A percentile compares a stretch with the other conserved stretches of the same genome.
Conservation (phyloP, 2,797 vertebrate genomes). For the Lepus townsendii region DNA sequence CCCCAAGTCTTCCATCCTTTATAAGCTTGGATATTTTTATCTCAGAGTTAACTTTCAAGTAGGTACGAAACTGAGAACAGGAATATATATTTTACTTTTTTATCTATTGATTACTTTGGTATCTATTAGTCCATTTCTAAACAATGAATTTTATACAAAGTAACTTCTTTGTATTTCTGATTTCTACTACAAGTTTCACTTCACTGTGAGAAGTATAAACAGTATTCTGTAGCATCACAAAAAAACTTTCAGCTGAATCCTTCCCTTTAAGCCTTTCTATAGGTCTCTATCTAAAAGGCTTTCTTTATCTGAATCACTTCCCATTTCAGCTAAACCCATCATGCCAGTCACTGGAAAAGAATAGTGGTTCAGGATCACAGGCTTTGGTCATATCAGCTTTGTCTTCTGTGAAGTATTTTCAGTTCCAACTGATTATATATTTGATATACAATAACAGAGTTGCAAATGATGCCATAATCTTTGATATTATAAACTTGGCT, state of each 20-base stretch:
- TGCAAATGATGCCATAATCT: constrained; percentile 46
- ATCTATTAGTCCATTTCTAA: constrained; percentile 50
- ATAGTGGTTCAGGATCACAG: background rate
- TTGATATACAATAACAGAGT: constrained; percentile 18
- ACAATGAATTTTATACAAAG: background rate
- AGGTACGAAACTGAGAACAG: background rate
- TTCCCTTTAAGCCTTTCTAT: background rate
- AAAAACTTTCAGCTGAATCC: background rate
- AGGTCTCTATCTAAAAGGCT: background rate
- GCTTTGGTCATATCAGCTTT: background rate
- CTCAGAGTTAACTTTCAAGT: constrained; percentile 28
- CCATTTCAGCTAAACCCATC: background rate
- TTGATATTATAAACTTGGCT: constrained; percentile 24
- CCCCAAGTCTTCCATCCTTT: background rate
- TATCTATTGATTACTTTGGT: background rate
- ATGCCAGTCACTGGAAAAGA: background rate
- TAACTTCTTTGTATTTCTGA: background rate
- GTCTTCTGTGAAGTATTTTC: background rate
- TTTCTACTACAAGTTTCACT: background rate
- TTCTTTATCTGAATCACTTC: background rate
- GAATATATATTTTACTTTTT: background rate
- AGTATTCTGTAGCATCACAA: background rate
- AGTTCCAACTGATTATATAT: background rate
- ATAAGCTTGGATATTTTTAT: background rate
- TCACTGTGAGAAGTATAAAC: background rate